Evolutionary conservation across 23 tunicate genomes (phyloP).

Genomic region (Halocynthia aurantium): DNA sequence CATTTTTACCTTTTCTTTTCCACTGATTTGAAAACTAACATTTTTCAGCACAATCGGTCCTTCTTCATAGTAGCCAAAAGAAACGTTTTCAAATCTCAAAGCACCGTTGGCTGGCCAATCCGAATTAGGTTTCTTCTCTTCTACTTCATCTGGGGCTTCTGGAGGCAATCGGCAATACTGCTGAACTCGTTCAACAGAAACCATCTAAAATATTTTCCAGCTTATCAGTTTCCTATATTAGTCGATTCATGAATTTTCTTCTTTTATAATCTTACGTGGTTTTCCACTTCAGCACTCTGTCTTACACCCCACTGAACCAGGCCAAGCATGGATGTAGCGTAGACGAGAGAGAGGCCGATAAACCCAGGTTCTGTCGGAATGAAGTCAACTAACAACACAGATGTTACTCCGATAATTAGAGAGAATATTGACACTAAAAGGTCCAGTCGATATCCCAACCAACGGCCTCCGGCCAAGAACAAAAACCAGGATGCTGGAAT

Average conservation of each 20-base stretch:
- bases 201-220: constrained; percentile 38
- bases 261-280: constrained; percentile 34
- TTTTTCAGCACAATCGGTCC: constrained; percentile 55
- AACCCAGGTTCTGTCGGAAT: constrained; percentile 17
- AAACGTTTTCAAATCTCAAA: constrained; percentile 36
- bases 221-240: no score
- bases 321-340: constrained; percentile 34
- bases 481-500: constrained; percentile 73
- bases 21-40: constrained; percentile 22
- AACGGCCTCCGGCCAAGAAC: constrained; percentile 50
- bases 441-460: constrained; percentile 85
- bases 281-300: constrained; percentile 90
- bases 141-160: constrained; percentile 24
- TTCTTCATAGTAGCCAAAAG: constrained; percentile 43
- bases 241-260: no score
- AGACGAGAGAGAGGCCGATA: constrained; percentile 66
- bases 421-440: constrained; percentile 38
- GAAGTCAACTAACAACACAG: constrained; percentile 10
- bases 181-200: constrained; percentile 84
- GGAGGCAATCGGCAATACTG: constrained; percentile 50
- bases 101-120: constrained; percentile 58
- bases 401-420: constrained; percentile 27
- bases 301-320: constrained; percentile 88
- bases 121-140: constrained; percentile 5
- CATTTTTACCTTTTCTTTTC: constrained; percentile 49